phyloP scores from a whole-genome alignment of 2,888 invertebrate species.

The Drosophila engyochracea region DNA sequence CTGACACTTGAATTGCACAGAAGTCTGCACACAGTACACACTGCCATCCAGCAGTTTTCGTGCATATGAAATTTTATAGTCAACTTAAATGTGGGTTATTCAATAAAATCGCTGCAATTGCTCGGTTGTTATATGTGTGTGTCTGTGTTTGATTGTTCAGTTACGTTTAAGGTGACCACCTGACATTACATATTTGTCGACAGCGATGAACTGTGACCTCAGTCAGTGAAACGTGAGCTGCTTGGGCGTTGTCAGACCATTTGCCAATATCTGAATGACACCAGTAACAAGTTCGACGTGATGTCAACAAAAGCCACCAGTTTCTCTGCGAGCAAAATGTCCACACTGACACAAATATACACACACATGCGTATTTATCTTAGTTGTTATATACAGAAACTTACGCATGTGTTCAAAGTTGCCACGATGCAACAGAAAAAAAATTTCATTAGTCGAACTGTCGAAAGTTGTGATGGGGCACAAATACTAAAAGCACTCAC shows the following conservation, averaged over 20 bases:
- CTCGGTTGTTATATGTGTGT: neutral
- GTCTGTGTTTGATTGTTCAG: neutral
- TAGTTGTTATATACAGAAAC: constrained; percentile 9
- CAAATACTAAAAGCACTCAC: constrained; percentile 20
- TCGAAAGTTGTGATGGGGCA: constrained; percentile 61
- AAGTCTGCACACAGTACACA: constrained; percentile 10
- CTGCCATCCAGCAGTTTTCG: constrained; percentile 5
- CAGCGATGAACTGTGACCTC: constrained; percentile 48
- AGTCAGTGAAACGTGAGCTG: constrained; percentile 33
- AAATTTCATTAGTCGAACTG: constrained; percentile 74
- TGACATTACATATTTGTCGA: constrained; percentile 40
- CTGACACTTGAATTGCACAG: constrained; percentile 32
- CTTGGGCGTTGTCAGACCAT: constrained; percentile 32
- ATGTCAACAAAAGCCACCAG: constrained; percentile 68
- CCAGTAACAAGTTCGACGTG: constrained; percentile 70
- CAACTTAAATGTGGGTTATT: constrained; percentile 4
- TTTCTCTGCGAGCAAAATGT: constrained; percentile 13
- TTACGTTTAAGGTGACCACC: constrained; percentile 31
- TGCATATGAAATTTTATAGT: neutral
- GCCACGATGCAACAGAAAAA: constrained; percentile 17
- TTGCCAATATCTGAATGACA: constrained; percentile 63
- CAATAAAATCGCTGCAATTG: constrained; percentile 5
- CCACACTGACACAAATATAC: constrained; percentile 20
- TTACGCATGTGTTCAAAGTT: constrained; percentile 29
- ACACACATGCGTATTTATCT: neutral